Percentiles rank a stretch among this genome's conserved stretches.
Conservation (phyloP, 1,140 invertebrate species). For the Diplogasteroides magnus region DNA sequence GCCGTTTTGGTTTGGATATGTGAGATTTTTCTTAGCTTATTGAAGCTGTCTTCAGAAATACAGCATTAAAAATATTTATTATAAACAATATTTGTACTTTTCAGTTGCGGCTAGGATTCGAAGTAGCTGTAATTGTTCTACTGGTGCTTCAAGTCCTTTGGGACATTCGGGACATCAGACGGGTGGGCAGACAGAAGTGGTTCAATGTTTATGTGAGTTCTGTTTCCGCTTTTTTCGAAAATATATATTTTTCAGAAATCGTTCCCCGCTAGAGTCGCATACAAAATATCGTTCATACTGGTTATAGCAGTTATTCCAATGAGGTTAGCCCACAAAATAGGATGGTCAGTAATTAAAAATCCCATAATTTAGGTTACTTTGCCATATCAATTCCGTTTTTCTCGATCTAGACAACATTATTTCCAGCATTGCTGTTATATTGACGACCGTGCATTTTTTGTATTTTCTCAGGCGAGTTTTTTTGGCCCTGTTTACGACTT, state of each 20-base stretch:
- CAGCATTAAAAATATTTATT: too few relatives aligned
- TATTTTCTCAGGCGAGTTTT: too few relatives aligned
- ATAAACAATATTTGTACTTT: too few relatives aligned
- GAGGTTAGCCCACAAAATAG: too few relatives aligned
- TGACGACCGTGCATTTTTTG: too few relatives aligned
- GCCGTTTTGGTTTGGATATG: conserved; percentile 21
- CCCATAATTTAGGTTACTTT: conserved; percentile 70
- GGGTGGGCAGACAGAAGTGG: conserved; percentile 40
- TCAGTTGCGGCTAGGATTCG: conserved; percentile 23
- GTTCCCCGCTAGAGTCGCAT: conserved; percentile 82
- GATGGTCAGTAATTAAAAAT: too few relatives aligned
- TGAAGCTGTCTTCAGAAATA: too few relatives aligned
- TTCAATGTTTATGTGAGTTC: conserved; percentile 14
- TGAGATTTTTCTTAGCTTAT: too few relatives aligned
- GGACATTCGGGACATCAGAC: conserved; percentile 41
- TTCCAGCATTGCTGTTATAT: conserved; percentile 23
- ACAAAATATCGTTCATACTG: conserved; percentile 69
- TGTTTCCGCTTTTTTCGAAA: neutral
- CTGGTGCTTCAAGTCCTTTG: conserved; percentile 34
- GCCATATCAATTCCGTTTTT: conserved; percentile 61
- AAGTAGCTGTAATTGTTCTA: conserved; percentile 23
- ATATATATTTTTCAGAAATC: conserved; percentile 66
- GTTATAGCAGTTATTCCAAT: neutral
- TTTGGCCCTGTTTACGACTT: too few relatives aligned
- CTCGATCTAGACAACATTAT: conserved; percentile 33